Base-by-base conservation (phyloP, 2,113 vertebrate species). In the Periophthalmus modestus region DNA sequence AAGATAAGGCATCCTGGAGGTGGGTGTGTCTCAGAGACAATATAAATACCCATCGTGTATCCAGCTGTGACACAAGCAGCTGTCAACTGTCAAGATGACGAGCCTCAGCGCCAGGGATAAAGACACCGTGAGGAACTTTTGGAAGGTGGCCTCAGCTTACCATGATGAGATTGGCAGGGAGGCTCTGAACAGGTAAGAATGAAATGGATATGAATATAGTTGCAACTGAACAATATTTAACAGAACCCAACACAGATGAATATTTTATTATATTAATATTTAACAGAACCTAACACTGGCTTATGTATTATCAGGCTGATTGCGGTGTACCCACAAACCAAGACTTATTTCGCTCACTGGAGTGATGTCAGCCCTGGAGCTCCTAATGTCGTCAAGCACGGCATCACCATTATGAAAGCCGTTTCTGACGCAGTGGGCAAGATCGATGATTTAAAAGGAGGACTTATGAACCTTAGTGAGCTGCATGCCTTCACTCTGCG, bases 271-370 rank as follows among this genome's bases (percentile, higher is more conserved):
- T 43, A 43, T 0, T 7, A 36, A 19, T 21, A 9, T 4, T 12
- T 34, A 9, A n/a, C 10, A 3, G 4, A 54, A 5, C 69, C 73
- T 23, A 69, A 7, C 0, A 1, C 33, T 19, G 28, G 15, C 59
- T 62, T 28, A 16, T 62, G 28, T 34, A 5, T 62, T 62, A 5
- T 2, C 87, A 97, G 96, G 92, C 87, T 93, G 89, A 90, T 96
- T 71, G 0, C 0, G 0, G 14, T 90, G 72, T 94, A 92, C 89
- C 95, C 95, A 4, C 75, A 90, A 81, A 96, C 95, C 89, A 97
- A 96, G 91, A 95, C 94, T 54, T 97, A 96, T 91, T 98, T 98
- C 85, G 36, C 93, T 48, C 95, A 97, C 94, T 95, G 95, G 66
- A 83, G 83, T 34, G 94, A 96, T 83, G 0, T 91, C 67, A 82